Percentiles rank a stretch among this genome's conserved stretches.
Evolutionary conservation across 2,888 invertebrate genomes (phyloP).

Genomic region (Neelides folsomi): DNA sequence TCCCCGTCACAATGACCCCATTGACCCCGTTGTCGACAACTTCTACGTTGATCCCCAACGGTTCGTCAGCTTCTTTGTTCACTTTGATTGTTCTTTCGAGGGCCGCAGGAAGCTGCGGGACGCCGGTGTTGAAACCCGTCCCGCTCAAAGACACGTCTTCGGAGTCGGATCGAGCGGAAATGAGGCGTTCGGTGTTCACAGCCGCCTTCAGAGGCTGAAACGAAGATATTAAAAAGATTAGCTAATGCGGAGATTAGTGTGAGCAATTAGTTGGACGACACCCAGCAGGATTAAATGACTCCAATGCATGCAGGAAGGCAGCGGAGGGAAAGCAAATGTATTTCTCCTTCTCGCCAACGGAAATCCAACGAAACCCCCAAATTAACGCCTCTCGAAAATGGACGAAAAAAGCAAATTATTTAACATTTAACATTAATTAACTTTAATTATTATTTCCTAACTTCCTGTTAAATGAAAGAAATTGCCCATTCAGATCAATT

Average conservation of each 20-base stretch:
- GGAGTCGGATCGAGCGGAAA: constrained; percentile 18
- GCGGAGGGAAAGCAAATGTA: neutral
- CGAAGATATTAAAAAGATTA: neutral
- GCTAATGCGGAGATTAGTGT: neutral
- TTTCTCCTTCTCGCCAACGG: too few species aligned
- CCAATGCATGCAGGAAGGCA: neutral
- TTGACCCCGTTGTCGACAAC: constrained; percentile 46
- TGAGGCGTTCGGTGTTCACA: constrained; percentile 35
- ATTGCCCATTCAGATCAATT: too few species aligned
- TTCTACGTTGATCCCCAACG: constrained; percentile 47
- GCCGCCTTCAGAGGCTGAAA: constrained; percentile 34
- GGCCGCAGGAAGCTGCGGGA: constrained; percentile 40
- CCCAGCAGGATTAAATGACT: neutral
- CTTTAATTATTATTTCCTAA: too few species aligned
- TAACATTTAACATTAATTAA: too few species aligned
- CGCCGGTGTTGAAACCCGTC: constrained; percentile 15
- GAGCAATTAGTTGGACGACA: neutral
- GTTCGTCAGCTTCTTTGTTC: constrained; percentile 42
- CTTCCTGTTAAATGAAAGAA: too few species aligned
- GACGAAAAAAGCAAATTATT: too few species aligned
- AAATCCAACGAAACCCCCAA: too few species aligned
- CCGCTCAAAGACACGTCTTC: constrained; percentile 9
- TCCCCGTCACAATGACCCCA: constrained; percentile 40
- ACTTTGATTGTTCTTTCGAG: constrained; percentile 45
- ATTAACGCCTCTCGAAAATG: too few species aligned